Base-by-base conservation (phyloP, 2,888 invertebrate species). In the Spisula subtruncata region DNA sequence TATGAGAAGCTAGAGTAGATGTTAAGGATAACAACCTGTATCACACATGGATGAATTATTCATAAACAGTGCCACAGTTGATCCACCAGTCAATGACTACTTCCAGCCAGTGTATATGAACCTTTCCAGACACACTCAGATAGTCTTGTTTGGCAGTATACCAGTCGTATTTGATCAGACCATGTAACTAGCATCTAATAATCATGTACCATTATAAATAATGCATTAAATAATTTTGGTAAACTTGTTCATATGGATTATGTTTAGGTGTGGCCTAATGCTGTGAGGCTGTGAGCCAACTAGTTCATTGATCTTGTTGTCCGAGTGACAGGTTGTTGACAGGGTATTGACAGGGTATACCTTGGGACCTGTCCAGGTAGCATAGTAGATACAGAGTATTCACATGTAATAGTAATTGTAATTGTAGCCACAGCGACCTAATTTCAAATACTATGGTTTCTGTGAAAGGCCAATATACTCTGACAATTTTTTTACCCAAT, bases 11-110 rank as follows among this genome's bases (percentile, higher is more conserved):
- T 41, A 8, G 41, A 41, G 41, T 5, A 8, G 8, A 41, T 41
- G 4, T 41, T 41, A 41, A 56, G 20, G 6, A n/a, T 56, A 56
- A 14, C 51, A 51, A 51, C 51, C 51, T 51, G 51, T 51, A 60
- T 60, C 14, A 5, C 0, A 6, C 60, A 25, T 4, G n/a, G n/a
- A 60, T 60, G 20, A 60, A 60, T 60, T 20, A 20, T 60, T n/a
- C n/a, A 66, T 25, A 35, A 29, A 75, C 18, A 14, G 16, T 32
- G 12, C 16, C 32, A 35, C 18, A 75, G 75, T 75, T 75, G 32
- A 75, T 35, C 6, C 35, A 71, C 1, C 75, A 75, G 75, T 75
- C 75, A 75, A 1, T 75, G 75, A 75, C 75, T 75, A 25, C 75
- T 75, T 35, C 32, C 32, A 32, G 75, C 8, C 32, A 8, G n/a